Conservation (phyloP, 1,140 invertebrate species). For the Pseudobourletiella spinata region DNA sequence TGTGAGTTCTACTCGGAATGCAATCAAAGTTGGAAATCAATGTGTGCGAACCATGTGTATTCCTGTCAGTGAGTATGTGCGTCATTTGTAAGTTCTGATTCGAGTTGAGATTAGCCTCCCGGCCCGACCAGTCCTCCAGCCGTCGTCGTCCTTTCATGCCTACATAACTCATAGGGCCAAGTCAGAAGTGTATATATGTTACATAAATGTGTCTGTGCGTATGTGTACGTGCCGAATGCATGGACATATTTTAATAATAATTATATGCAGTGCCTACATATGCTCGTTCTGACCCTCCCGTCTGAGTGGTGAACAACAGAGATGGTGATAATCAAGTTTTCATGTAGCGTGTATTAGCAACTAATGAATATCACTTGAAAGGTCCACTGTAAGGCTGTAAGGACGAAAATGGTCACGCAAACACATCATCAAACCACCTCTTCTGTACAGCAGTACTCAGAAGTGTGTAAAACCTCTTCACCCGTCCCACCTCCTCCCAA, state of each 20-base stretch:
- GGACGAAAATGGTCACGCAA: slow-evolving; percentile 31
- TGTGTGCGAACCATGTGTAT: background rate
- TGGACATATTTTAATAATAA: too few species aligned
- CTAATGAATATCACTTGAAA: slow-evolving; percentile 32
- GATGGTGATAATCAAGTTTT: slow-evolving; percentile 22
- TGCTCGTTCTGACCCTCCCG: too few species aligned
- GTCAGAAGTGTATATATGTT: too few species aligned
- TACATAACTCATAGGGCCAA: too few species aligned
- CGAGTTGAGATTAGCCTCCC: slow-evolving; percentile 2
- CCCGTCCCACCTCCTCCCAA: too few species aligned
- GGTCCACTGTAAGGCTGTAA: slow-evolving; percentile 19
- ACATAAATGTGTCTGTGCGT: background rate
- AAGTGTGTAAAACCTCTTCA: too few species aligned
- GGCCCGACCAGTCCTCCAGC: too few species aligned
- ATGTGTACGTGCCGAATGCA: background rate
- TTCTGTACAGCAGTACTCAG: background rate
- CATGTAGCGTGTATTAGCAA: slow-evolving; percentile 10
- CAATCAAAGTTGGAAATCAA: background rate
- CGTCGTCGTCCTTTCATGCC: too few species aligned
- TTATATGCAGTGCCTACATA: background rate
- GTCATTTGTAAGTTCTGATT: background rate
- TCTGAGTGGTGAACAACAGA: slow-evolving; percentile 1
- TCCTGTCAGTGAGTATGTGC: slow-evolving; percentile 6
- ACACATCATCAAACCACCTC: slow-evolving; percentile 19
- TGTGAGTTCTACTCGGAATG: background rate